Evolutionary conservation across 2,888 invertebrate genomes (phyloP), one percentile per base, ranked within the genome.

Genomic region (Therioaphis trifolii): DNA sequence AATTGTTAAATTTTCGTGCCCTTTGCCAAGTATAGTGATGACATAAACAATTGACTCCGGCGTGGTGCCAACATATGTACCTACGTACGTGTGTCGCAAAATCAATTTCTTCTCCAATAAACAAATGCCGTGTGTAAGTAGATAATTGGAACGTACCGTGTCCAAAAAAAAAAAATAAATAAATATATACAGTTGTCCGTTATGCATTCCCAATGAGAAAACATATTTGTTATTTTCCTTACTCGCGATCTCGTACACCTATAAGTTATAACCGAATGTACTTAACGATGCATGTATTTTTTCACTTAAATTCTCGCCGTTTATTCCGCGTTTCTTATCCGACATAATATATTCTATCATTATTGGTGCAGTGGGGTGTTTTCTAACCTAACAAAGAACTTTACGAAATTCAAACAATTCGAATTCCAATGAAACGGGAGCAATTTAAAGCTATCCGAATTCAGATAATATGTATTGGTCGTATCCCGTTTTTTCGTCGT

Each of bases 1-100:
- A 58, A 58, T 75, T 21, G 12, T 49, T 21, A 69, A 43, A 76
- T 76, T 76, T 61, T 74, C 40, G n/a, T 27, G 18, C 27, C 15
- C 21, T 18, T 66, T 77, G 49, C 66, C 46, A 76, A 49, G 35
- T 7, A 61, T 15, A n/a, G 11, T 18, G 14, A 15, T 15, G 61
- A 15, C 40, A 11, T 24, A 27, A 29, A 61, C 18, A 61, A 12
- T 5, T 1, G 14, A 40, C 52, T n/a, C n/a, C 29, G 43, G 58
- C 58, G 18, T 18, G 15, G 58, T 40, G 58, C 75, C 75, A 75
- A 58, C 21, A 52, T n/a, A n/a, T 35, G 40, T 12, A 4, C 15
- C 5, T 72, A 29, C n/a, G 11, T 75, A 66, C 77, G 77, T 35
- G 77, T 21, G 11, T 66, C n/a, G 21, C 35, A 77, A 77, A 76